Percentiles rank a stretch among this genome's conserved stretches.
phyloP scores from a whole-genome alignment of 2,888 invertebrate species.

The Spisula subtruncata region DNA sequence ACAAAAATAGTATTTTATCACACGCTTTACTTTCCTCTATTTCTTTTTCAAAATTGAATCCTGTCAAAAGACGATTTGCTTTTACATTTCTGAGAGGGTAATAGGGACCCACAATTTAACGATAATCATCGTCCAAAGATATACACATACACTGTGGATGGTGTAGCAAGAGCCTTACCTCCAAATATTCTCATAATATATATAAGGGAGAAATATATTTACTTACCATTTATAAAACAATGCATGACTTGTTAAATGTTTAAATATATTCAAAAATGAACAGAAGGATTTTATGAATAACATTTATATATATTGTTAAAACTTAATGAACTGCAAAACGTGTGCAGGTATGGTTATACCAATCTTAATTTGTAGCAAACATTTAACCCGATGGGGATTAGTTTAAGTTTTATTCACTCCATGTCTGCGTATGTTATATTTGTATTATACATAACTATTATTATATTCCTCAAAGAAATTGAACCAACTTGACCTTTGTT shows the following conservation, averaged over 20 bases:
- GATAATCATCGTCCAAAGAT: not conserved
- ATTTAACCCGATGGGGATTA: too few relatives aligned
- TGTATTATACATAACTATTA: too few relatives aligned
- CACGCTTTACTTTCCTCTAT: not conserved
- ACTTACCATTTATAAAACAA: not conserved
- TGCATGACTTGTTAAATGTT: too few relatives aligned
- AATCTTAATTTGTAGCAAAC: too few relatives aligned
- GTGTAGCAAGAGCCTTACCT: not conserved
- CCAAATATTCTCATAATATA: not conserved
- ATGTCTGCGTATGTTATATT: too few relatives aligned
- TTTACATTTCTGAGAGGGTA: constrained; percentile 43
- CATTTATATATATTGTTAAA: not conserved
- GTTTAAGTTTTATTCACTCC: too few relatives aligned
- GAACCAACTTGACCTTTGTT: too few relatives aligned
- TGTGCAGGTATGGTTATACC: not conserved
- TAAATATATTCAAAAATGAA: not conserved
- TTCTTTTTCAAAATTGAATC: constrained; percentile 33
- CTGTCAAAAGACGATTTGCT: constrained; percentile 35
- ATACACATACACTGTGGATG: not conserved
- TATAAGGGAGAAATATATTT: not conserved
- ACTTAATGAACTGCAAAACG: not conserved
- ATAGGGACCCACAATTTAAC: not conserved
- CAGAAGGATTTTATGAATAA: not conserved
- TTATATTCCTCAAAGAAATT: too few relatives aligned
- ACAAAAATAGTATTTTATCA: too few relatives aligned